phyloP scores from a whole-genome alignment of 2,113 vertebrate genomes.

The Tiliqua scincoides region DNA sequence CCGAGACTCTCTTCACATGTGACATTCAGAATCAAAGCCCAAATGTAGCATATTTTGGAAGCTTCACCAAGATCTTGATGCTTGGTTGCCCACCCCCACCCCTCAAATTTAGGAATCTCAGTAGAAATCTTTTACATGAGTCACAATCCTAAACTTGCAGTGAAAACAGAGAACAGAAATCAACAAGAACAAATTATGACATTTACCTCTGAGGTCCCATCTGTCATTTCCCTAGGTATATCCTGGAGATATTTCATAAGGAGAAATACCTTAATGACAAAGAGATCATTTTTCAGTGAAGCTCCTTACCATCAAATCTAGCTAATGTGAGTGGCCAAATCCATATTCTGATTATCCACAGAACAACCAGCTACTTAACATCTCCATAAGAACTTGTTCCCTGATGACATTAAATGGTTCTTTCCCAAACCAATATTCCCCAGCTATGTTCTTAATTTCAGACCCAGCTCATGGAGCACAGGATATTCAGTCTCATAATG shows the following conservation, averaged over 20 bases:
- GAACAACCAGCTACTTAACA: constrained; percentile 29
- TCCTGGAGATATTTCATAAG: neutral
- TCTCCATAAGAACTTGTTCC: constrained; percentile 19
- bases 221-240: neutral
- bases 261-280: neutral
- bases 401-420: constrained; percentile 3
- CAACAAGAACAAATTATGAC: neutral
- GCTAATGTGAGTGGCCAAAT: neutral
- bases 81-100: neutral
- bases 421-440: neutral
- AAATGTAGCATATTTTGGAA: neutral
- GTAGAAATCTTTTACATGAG: neutral
- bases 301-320: neutral
- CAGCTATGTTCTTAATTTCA: neutral
- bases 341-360: neutral
- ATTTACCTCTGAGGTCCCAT: neutral
- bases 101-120: too few relatives aligned
- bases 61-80: neutral
- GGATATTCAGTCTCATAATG: too few relatives aligned
- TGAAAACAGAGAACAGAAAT: neutral
- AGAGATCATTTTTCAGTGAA: neutral
- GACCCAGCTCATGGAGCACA: neutral
- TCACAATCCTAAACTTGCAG: neutral
- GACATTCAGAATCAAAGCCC: neutral
- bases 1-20: neutral